Percentiles rank a stretch among this genome's conserved stretches.
phyloP scores from a whole-genome alignment of 2,113 vertebrate genomes.

The Crocuta crocuta region DNA sequence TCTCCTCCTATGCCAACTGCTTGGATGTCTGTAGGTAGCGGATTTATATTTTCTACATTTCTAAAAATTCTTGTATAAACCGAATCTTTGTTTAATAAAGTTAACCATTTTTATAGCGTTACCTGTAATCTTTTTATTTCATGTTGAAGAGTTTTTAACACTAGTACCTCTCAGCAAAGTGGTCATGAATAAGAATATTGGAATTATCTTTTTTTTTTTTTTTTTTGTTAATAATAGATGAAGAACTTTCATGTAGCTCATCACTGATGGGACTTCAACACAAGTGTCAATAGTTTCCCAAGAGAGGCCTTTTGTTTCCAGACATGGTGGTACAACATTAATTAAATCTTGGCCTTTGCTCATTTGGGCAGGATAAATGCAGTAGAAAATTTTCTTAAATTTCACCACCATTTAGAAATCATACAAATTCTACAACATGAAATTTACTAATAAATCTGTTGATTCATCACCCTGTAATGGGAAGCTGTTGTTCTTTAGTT shows the following conservation, averaged over 20 bases:
- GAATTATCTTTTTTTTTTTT: neutral
- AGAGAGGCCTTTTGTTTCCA: neutral
- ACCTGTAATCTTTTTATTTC: neutral
- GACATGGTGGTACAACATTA: neutral
- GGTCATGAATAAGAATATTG: neutral
- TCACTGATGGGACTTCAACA: neutral
- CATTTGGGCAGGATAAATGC: neutral
- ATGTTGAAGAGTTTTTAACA: neutral
- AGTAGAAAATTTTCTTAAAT: neutral
- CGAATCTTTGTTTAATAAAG: neutral
- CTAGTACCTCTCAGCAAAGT: neutral
- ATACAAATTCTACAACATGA: neutral
- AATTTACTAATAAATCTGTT: conserved; percentile 12
- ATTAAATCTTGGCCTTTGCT: neutral
- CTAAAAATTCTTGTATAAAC: neutral
- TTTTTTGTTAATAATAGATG: neutral
- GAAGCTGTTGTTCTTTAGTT: neutral
- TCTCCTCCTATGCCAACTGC: neutral
- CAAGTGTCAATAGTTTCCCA: neutral
- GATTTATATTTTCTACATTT: neutral
- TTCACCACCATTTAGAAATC: conserved; percentile 23
- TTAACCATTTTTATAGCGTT: neutral
- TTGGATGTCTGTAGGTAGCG: neutral
- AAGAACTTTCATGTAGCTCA: neutral
- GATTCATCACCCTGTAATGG: neutral